Conservation (phyloP, 2,888 invertebrate genomes). For the Hybos culiciformis region DNA sequence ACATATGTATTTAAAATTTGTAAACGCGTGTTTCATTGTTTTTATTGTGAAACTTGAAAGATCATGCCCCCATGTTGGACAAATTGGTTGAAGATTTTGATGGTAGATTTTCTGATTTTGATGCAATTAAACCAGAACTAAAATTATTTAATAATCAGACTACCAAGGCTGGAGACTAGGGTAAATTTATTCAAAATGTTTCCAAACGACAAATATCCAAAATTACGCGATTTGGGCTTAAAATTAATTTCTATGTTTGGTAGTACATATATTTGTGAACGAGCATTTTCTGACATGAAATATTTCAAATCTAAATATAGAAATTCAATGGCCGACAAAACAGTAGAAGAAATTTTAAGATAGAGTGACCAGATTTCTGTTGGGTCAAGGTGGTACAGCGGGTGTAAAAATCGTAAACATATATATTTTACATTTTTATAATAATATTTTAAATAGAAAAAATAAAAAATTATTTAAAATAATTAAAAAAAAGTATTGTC, state of each 20-base stretch:
- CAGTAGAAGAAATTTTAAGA: not conserved
- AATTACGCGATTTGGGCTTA: not conserved
- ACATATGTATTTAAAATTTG: too few species aligned
- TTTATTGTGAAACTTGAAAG: slow-evolving; percentile 1
- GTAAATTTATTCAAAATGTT: not conserved
- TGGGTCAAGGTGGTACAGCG: too few species aligned
- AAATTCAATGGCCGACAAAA: not conserved
- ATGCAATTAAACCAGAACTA: not conserved
- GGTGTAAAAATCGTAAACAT: too few species aligned
- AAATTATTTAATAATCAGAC: not conserved
- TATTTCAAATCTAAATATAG: not conserved
- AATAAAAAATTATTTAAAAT: too few species aligned
- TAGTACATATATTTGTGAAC: not conserved
- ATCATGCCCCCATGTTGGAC: not conserved
- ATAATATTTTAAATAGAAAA: too few species aligned
- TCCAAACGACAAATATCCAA: not conserved
- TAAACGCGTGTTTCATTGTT: too few species aligned
- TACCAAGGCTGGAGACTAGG: not conserved
- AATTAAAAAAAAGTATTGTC: too few species aligned
- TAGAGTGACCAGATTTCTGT: too few species aligned
- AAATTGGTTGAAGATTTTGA: not conserved
- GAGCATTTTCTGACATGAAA: not conserved
- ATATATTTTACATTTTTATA: too few species aligned
- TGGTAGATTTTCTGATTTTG: not conserved
- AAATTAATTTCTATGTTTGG: not conserved